phyloP scores from a whole-genome alignment of 2,797 vertebrate species.

The Neomorphus geoffroyi region DNA sequence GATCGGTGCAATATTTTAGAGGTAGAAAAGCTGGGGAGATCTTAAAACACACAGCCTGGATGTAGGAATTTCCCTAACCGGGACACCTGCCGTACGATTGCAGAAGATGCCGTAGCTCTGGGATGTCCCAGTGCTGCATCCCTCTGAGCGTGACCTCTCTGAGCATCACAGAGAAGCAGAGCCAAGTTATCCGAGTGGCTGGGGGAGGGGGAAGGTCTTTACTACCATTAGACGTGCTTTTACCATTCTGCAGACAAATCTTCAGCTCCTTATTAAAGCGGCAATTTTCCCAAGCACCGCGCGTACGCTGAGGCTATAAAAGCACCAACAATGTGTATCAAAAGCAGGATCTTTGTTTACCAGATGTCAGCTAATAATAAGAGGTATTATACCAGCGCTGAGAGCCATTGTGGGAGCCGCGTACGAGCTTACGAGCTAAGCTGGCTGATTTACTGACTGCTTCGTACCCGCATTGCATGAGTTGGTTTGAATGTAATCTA shows the following conservation, averaged over 20 bases:
- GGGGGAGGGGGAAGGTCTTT: accelerated
- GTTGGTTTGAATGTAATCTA: slow-evolving; percentile 76
- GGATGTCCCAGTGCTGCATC: accelerated
- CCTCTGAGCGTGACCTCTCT: background rate
- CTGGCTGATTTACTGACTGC: slow-evolving; percentile 63
- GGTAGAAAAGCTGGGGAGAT: background rate
- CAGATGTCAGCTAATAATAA: slow-evolving; percentile 55
- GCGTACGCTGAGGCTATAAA: background rate
- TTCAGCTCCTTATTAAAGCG: background rate
- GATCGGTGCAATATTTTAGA: accelerated
- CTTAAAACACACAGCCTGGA: accelerated
- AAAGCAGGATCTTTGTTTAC: slow-evolving; percentile 46
- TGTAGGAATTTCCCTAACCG: background rate
- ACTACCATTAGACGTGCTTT: accelerated
- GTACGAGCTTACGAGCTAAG: background rate
- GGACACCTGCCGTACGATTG: accelerated
- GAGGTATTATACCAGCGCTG: slow-evolving; percentile 33
- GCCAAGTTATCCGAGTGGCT: accelerated
- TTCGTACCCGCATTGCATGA: slow-evolving; percentile 18
- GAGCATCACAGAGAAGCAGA: background rate
- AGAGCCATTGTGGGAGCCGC: background rate
- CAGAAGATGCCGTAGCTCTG: background rate
- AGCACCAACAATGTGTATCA: background rate
- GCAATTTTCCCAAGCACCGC: background rate
- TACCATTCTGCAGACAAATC: background rate